A percentile compares a stretch with the other conserved stretches of the same genome.
phyloP scores from a whole-genome alignment of 2,113 vertebrate species.

The Salvelinus sp. region DNA sequence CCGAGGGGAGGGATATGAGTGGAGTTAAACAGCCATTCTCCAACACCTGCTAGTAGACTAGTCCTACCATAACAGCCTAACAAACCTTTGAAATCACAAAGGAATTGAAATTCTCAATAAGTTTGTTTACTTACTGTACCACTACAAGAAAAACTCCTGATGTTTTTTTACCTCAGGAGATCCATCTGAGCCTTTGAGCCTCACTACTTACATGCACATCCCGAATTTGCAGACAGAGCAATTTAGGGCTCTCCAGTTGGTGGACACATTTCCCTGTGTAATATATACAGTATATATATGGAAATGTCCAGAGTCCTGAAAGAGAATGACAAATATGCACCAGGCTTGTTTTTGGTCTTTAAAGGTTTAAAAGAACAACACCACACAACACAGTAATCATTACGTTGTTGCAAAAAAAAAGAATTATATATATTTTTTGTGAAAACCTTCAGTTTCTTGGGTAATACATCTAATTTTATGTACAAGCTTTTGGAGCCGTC shows the following conservation, averaged over 20 bases:
- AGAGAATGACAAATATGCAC: neutral
- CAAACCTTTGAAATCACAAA: neutral
- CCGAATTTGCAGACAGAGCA: neutral
- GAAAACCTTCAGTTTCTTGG: too few species aligned
- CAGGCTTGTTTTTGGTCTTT: neutral
- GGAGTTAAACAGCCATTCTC: neutral
- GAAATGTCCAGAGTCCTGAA: neutral
- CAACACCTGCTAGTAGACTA: neutral
- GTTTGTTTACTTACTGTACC: neutral
- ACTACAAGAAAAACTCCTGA: neutral
- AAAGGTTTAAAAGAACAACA: neutral
- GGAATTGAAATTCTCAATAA: neutral
- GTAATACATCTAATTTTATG: neutral
- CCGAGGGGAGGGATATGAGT: neutral
- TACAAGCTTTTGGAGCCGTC: neutral
- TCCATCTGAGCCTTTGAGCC: neutral
- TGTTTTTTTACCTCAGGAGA: neutral
- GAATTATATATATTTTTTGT: too few species aligned
- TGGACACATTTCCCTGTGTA: neutral
- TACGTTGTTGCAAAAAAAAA: neutral
- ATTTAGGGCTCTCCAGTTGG: too few species aligned
- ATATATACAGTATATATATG: neutral
- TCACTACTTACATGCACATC: neutral
- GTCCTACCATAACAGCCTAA: neutral
- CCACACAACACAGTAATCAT: neutral